Evolutionary conservation across 2,113 vertebrate species (phyloP).

Genomic region (Holacanthus passer): DNA sequence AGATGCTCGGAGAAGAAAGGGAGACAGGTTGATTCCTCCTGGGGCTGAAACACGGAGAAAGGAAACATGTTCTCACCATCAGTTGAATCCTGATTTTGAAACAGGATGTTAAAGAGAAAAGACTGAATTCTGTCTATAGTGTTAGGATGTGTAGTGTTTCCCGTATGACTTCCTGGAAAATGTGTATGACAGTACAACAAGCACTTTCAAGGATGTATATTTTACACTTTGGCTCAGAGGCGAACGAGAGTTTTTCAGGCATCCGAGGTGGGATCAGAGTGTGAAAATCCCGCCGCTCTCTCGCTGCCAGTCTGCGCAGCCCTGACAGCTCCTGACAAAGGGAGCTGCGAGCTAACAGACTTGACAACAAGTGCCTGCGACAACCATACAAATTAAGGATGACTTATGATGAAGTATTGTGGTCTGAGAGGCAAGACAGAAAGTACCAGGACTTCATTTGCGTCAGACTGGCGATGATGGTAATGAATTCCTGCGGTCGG

Average conservation of each 20-base stretch:
- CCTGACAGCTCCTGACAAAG: constrained; percentile 77
- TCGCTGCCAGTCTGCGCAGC: constrained; percentile 47
- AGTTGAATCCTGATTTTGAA: constrained; percentile 37
- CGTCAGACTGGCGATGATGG: constrained; percentile 80
- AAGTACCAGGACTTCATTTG: constrained; percentile 84
- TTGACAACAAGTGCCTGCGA: constrained; percentile 76
- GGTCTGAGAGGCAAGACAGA: constrained; percentile 79
- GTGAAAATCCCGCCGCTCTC: constrained; percentile 49
- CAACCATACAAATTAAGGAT: constrained; percentile 81
- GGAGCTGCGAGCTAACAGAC: constrained; percentile 70
- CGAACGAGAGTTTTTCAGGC: constrained; percentile 43
- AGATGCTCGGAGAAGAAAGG: constrained; percentile 62
- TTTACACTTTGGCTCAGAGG: constrained; percentile 63
- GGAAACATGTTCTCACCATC: constrained; percentile 41
- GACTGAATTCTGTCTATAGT: constrained; percentile 1
- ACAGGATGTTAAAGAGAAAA: constrained; percentile 18
- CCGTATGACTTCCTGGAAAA: constrained; percentile 26
- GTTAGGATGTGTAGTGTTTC: constrained; percentile 16
- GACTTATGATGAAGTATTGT: constrained; percentile 84
- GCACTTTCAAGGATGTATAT: constrained; percentile 28
- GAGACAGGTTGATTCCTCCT: constrained; percentile 65
- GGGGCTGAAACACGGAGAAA: constrained; percentile 39
- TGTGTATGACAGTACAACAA: constrained; percentile 9
- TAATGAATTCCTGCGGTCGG: constrained; percentile 85
- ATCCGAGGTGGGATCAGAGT: constrained; percentile 59